Evolutionary conservation across 2,797 vertebrate genomes (phyloP).

Genomic region (Luscinia megarhynchos): DNA sequence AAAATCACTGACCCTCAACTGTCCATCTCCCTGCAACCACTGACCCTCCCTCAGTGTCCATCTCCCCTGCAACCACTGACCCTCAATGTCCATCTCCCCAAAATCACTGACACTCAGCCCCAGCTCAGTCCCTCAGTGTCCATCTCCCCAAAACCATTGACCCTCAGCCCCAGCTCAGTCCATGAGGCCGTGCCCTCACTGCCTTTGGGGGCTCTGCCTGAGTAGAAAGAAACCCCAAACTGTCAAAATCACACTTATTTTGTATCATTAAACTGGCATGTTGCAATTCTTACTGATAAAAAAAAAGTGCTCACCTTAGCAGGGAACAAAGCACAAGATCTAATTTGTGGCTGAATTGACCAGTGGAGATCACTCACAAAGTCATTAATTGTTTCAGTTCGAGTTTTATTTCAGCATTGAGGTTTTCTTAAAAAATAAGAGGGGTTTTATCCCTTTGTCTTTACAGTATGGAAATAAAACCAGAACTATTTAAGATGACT

Average conservation of each 20-base stretch:
- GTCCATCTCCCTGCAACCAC: no score
- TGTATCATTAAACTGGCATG: rapidly evolving
- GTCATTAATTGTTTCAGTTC: background rate
- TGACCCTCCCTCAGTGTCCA: no score
- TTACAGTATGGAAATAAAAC: background rate
- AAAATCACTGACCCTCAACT: no score
- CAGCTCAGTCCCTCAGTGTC: no score
- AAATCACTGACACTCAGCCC: no score
- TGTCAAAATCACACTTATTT: background rate
- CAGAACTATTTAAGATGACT: background rate
- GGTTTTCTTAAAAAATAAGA: background rate
- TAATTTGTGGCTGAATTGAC: background rate
- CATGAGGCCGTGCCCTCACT: rapidly evolving
- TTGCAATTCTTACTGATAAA: rapidly evolving
- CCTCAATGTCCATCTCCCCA: no score
- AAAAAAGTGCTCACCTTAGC: background rate
- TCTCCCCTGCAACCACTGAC: no score
- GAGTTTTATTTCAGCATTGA: background rate
- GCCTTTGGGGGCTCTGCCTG: background rate
- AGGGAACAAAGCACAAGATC: background rate
- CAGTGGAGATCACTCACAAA: rapidly evolving
- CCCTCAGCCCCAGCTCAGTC: no score
- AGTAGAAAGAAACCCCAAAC: rapidly evolving
- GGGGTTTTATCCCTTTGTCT: background rate
- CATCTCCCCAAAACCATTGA: no score